Evolutionary conservation across 2,888 invertebrate species (phyloP), one percentile per base, ranked within the genome.

Genomic region (Clivina fossor): DNA sequence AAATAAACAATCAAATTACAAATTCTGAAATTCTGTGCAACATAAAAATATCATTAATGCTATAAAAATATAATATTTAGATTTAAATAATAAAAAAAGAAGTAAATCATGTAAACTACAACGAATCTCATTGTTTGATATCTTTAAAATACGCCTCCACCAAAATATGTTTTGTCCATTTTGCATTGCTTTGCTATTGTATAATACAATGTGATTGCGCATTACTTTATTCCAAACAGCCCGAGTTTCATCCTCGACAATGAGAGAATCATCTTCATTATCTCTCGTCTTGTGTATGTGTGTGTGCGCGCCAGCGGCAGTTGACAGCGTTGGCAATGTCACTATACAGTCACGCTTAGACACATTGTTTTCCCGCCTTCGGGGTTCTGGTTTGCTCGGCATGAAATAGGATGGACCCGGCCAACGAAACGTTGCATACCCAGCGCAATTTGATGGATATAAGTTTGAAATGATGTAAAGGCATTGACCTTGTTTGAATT

Each of bases 241-340:
- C 50, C 50, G 40, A 50, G 50, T 50, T 50, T 50, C 50, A 40
- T 28, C 30, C 40, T 30, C 30, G 40, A 50, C 50, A 69, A 69
- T 64, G 67, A 68, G 65, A 64, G 65, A 67, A 69, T 69, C 67
- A 68, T 66, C 65, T 65, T 65, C 66, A 65, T 67, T 67, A 67
- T 62, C 63, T 61, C 61, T 60, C 57, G 59, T 57, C 57, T 58
- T 50, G 50, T 53, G 19, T n/a, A n/a, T n/a, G 41, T 28, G 19
- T n/a, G 20, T 20, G 22, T 13, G 18, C 20, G 5, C 11, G 32
- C 33, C 20, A 35, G 33, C 28, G 20, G 41, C 43, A 20, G 43
- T 30, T 32, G 30, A 20, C n/a, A n/a, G n/a, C n/a, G n/a, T n/a
- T n/a, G n/a, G n/a, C n/a, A n/a, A n/a, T n/a, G n/a, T n/a, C n/a